Evolutionary conservation across 2,113 vertebrate species (phyloP).

Genomic region (Ictalurus furcatus): DNA sequence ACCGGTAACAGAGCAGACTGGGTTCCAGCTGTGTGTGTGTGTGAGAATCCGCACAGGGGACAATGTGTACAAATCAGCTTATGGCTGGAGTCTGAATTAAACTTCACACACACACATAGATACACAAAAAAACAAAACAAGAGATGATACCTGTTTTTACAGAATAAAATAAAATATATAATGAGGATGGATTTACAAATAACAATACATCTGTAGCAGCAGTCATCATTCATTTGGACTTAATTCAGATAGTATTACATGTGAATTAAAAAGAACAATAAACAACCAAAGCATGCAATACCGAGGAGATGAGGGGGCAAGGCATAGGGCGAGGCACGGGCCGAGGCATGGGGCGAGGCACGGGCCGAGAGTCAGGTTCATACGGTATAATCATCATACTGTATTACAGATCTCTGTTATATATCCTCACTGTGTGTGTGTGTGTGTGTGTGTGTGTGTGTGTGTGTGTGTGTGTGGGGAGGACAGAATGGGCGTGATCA

Average conservation of each 20-base stretch:
- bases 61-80: too few relatives aligned
- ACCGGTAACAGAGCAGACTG: background rate
- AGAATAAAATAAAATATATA: background rate
- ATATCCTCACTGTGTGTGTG: background rate
- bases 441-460: too few relatives aligned
- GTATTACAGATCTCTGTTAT: background rate
- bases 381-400: background rate
- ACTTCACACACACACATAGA: background rate
- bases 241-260: background rate
- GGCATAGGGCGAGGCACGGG: background rate
- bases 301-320: background rate
- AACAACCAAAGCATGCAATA: constrained; percentile 8
- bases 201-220: constrained; percentile 11
- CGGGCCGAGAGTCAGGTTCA: background rate
- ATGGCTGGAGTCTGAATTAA: background rate
- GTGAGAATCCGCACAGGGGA: background rate
- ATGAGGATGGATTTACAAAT: background rate
- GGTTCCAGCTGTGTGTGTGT: background rate
- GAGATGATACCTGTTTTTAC: background rate
- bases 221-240: background rate
- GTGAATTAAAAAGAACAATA: constrained; percentile 17
- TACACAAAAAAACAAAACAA: background rate
- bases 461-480: background rate
- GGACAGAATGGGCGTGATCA: background rate
- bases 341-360: background rate